Evolutionary conservation across 2,888 invertebrate species (phyloP), one percentile per base, ranked within the genome.

Genomic region (Proisotoma minuta): DNA sequence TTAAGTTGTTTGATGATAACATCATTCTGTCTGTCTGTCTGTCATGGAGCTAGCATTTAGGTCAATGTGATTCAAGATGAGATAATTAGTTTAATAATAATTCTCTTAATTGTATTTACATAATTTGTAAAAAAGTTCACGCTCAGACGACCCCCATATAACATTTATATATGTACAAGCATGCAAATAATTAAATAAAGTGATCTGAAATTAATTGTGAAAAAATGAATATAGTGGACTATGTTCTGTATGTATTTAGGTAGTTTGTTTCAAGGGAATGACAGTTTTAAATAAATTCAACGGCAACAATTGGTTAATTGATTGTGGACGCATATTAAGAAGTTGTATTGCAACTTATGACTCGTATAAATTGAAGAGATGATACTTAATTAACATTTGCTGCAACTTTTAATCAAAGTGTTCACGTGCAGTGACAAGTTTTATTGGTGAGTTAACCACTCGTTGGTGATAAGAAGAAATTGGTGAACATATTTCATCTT

Each of bases 71-170:
- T 63, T 57, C 65, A 65, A 68, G 58, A 68, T 63, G 63, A 66
- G 65, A 68, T 68, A 66, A 66, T 68, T 68, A 68, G 65, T 63
- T 65, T 68, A 68, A 68, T n/a, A n/a, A n/a, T 65, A 68, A 68
- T 62, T 68, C 60, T 50, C 43, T 48, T 60, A 60, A 56, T 60
- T 60, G 49, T 58, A 26, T 27, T 47, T 49, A 28, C 57, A 57
- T 57, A 57, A 54, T 40, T 54, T 39, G 39, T 40, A n/a, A 54
- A 54, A 54, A 54, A 22, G 23, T 54, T 24, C 54, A 54, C n/a
- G n/a, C n/a, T n/a, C n/a, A n/a, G n/a, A n/a, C n/a, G n/a, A n/a
- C n/a, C n/a, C n/a, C n/a, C n/a, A n/a, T n/a, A n/a, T n/a, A n/a
- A n/a, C n/a, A n/a, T n/a, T n/a, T n/a, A n/a, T n/a, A n/a, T n/a